Percentiles rank a stretch among this genome's conserved stretches.
Conservation (phyloP, 2,113 vertebrate species). For the Piprites chloris region DNA sequence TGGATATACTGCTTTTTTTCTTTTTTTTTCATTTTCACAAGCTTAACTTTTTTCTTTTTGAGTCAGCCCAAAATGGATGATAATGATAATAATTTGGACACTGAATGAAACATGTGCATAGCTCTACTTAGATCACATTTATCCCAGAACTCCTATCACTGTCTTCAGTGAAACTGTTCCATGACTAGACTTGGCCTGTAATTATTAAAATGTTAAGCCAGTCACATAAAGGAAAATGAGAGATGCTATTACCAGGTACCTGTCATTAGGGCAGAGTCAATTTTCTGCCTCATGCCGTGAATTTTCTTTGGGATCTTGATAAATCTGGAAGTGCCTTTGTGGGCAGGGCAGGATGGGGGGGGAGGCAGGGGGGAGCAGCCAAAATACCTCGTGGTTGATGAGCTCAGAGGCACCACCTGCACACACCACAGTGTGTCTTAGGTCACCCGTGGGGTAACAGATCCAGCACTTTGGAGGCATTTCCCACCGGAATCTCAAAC, state of each 20-base stretch:
- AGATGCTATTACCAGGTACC: not conserved
- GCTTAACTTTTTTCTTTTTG: not conserved
- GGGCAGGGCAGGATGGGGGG: not conserved
- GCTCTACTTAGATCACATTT: not conserved
- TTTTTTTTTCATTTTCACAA: not conserved
- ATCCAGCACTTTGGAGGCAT: rapidly evolving
- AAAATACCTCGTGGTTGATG: rapidly evolving
- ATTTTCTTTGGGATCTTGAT: not conserved
- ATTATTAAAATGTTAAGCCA: not conserved
- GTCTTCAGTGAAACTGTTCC: not conserved
- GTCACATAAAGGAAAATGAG: not conserved
- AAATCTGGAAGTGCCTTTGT: not conserved
- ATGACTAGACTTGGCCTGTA: not conserved
- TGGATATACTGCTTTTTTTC: not conserved
- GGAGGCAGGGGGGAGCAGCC: not conserved
- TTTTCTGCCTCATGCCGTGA: not conserved
- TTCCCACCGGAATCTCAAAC: not conserved
- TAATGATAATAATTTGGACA: not conserved
- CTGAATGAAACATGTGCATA: not conserved
- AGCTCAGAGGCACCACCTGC: not conserved
- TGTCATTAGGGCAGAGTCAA: not conserved
- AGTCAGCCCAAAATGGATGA: not conserved
- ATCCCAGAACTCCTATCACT: not conserved
- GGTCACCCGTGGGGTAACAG: not conserved
- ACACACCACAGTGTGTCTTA: rapidly evolving